Evolutionary conservation across 2,888 invertebrate genomes (phyloP), one percentile per base, ranked within the genome.

Genomic region (Eupithecia pulchellata): DNA sequence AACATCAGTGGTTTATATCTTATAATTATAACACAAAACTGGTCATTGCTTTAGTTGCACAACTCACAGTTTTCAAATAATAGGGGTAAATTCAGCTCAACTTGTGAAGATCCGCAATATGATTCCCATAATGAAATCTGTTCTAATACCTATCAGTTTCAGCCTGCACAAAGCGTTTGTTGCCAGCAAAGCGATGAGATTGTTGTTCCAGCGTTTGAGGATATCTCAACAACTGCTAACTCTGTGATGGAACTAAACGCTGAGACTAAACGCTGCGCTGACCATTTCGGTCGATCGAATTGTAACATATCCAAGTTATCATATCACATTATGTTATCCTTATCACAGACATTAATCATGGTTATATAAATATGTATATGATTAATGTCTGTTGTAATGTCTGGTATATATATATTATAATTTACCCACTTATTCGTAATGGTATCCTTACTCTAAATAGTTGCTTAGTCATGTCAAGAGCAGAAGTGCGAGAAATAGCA

Each of bases 91-190:
- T 20, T 1, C 20, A 47, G 20, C 9, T 20, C 20, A 20, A 25
- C 20, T 25, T 52, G 52, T 52, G 11, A 52, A 52, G 52, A 20
- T 25, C 52, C 52, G 57, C 57, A 57, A 62, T 62, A 8, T 36
- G 36, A 36, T 62, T 25, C 25, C 62, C n/a, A 6, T 62, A 52
- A 52, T 52, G 52, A 52, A 25, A 52, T 52, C 25, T 11, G 25
- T 52, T 47, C 52, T 52, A 52, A 52, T 52, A 25, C 52, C 52
- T 25, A 52, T 57, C 57, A 57, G 57, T 57, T 57, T 29, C 57
- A 57, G 29, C 36, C 69, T 5, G 52, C 39, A 69, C 61, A 70
- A 66, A 66, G 66, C 63, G 57, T 57, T 70, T 70, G 62, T 70
- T 20, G 66, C 52, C 36, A 64, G 47, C 64, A 64, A 64, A 69